Evolutionary conservation across 1,140 invertebrate species (phyloP), one percentile per base, ranked within the genome.

Genomic region (Chironomus striatipennis): DNA sequence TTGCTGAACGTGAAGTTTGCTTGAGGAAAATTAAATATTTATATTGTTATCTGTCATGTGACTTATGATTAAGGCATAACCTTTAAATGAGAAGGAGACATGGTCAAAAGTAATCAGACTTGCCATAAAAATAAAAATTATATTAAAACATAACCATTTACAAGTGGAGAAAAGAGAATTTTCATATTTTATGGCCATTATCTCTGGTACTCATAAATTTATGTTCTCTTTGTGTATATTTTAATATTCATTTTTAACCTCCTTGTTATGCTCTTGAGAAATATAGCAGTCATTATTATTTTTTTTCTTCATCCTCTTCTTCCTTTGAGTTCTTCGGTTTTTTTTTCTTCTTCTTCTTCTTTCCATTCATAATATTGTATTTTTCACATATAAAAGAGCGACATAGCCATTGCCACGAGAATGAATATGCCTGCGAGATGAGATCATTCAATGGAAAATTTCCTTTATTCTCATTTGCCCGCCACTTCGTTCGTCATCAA

Each of bases 201-300:
- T 70, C 65, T 57, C 47, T 34, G 20, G 65, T 8, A 70, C 65
- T 70, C 65, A 70, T 70, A 70, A 57, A 57, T 57, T 70, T 70
- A 18, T 70, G 18, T 70, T 21, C 65, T 18, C 18, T 21, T 70
- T 70, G 20, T 21, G 18, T 21, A 70, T 70, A 20, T 20, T 70
- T 70, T 70, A 70, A 70, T 70, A 70, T 70, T 70, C 65, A 70
- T 70, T 21, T n/a, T 70, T 70, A 70, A 70, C 65, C 65, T 70
- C 18, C 65, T 70, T 70, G 15, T 18, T 47, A 10, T 47, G 8
- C 43, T 57, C 47, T 57, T n/a, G 24, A 34, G 24, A 34, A 34
- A 34, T 34, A 57, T 57, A 12, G 47, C n/a, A n/a, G 47, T 57
- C 47, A n/a, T 57, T n/a, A n/a, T 57, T 57, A 57, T 57, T 57